phyloP scores from a whole-genome alignment of 2,113 vertebrate genomes.

The Chamaea fasciata region DNA sequence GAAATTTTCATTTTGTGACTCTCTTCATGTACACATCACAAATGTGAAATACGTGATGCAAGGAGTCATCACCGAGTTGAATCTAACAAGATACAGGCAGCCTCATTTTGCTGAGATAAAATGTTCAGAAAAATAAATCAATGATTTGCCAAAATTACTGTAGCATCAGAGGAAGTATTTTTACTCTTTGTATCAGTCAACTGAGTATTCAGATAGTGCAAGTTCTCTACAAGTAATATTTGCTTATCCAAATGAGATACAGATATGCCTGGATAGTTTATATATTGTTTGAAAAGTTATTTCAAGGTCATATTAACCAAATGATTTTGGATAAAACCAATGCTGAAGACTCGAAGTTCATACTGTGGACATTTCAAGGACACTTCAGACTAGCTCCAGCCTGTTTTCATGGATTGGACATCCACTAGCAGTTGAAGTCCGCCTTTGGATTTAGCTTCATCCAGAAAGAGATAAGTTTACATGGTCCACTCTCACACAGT shows the following conservation, averaged over 20 bases:
- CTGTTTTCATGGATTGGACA: not conserved
- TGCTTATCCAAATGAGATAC: not conserved
- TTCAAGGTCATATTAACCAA: not conserved
- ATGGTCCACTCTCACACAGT: not conserved
- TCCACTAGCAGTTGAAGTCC: not conserved
- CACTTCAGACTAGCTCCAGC: not conserved
- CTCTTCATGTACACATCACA: not conserved
- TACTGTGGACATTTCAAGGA: not conserved
- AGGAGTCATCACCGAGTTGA: not conserved
- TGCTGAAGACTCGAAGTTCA: not conserved
- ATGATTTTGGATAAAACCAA: not conserved
- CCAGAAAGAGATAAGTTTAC: not conserved
- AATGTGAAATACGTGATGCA: not conserved
- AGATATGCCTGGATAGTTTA: not conserved
- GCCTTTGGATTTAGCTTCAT: not conserved
- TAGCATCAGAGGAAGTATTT: not conserved
- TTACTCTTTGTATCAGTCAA: not conserved
- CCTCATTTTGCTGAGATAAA: not conserved
- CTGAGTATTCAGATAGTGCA: not conserved
- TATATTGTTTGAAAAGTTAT: not conserved
- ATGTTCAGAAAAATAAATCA: not conserved
- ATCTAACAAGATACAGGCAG: not conserved
- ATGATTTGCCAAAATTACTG: not conserved
- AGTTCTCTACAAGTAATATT: not conserved
- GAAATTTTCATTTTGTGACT: slow-evolving; percentile 15